Conservation (phyloP, 2,113 vertebrate genomes). For the Ctenomys sociabilis region DNA sequence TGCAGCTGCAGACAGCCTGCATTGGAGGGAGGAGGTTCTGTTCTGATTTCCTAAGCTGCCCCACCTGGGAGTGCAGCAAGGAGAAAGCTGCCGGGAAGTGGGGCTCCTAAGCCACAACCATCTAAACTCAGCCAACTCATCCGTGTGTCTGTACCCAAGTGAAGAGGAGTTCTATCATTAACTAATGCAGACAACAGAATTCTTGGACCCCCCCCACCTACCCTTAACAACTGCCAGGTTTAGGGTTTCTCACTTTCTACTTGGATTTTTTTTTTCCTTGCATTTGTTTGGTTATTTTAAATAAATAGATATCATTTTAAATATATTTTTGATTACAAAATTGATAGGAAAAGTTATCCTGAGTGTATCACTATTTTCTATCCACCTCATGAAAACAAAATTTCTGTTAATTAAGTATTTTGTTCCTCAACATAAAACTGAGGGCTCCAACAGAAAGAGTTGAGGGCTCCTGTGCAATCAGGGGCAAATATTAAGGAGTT, state of each 20-base stretch:
- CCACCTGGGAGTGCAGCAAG: neutral
- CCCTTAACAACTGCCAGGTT: neutral
- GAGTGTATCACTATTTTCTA: neutral
- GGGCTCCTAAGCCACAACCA: neutral
- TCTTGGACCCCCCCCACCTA: neutral
- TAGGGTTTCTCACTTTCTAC: neutral
- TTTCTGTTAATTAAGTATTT: neutral
- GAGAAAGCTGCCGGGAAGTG: neutral
- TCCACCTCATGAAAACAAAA: neutral
- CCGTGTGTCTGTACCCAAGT: accelerated
- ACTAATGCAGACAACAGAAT: neutral
- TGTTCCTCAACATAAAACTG: neutral
- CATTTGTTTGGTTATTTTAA: neutral
- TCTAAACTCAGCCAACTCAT: neutral
- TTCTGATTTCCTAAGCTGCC: neutral
- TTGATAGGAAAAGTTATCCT: neutral
- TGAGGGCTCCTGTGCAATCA: neutral
- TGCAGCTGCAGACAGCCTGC: accelerated
- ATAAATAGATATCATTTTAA: neutral
- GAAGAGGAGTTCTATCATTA: neutral
- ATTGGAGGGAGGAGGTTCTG: neutral
- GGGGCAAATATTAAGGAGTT: neutral
- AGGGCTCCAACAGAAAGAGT: neutral
- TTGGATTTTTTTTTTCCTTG: neutral
- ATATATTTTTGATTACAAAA: neutral